A percentile compares a stretch with the other conserved stretches of the same genome.
Conservation (phyloP, 1,140 invertebrate species). For the Chrysopa pallens region DNA sequence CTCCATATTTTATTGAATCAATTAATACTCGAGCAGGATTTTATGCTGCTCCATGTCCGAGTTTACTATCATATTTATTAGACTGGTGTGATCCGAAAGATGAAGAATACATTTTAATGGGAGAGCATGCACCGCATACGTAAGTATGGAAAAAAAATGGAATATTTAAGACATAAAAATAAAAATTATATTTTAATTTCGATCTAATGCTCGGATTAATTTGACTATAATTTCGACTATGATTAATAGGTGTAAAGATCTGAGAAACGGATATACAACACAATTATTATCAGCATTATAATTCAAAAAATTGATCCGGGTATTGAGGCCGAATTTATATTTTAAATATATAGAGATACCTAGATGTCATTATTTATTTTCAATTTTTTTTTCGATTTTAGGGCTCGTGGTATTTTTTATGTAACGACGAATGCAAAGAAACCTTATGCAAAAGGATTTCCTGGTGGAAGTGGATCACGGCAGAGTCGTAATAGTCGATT, state of each 20-base stretch:
- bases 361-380: conserved; percentile 3
- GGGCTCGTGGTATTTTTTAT: conserved; percentile 63
- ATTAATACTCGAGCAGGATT: conserved; percentile 59
- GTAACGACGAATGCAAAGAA: conserved; percentile 69
- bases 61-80: conserved; percentile 58
- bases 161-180: conserved; percentile 1
- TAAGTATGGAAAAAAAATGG: too few species aligned
- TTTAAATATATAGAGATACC: neutral
- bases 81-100: conserved; percentile 61
- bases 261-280: too few species aligned
- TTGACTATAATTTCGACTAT: neutral
- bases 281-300: too few species aligned
- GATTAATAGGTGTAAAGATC: too few species aligned
- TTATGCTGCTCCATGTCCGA: conserved; percentile 65
- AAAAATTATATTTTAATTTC: neutral
- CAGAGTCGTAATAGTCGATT: too few species aligned
- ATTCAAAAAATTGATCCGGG: neutral
- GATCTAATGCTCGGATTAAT: neutral
- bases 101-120: conserved; percentile 64
- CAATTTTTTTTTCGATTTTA: conserved; percentile 27
- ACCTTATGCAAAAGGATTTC: conserved; percentile 67
- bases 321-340: neutral
- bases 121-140: conserved; percentile 56
- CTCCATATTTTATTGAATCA: conserved; percentile 73
- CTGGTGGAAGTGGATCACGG: conserved; percentile 25